Base-by-base conservation (phyloP, 64 coral and sea anemone species). In the Stichodactyla helianthus region DNA sequence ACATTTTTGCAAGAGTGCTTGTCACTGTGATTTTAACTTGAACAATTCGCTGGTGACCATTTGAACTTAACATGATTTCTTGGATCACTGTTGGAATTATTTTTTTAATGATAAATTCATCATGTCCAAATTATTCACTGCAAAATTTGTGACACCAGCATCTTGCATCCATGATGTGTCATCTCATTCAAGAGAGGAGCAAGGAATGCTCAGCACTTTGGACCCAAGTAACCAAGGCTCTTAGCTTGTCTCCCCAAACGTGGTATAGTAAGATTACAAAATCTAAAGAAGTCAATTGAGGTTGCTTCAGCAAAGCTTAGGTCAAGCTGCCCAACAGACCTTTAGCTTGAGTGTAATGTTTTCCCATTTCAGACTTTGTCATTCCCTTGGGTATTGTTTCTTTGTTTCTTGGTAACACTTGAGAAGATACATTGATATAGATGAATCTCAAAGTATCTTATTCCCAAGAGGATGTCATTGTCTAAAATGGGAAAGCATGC, bases 121-220 rank as follows among this genome's bases (percentile, higher is more conserved):
- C 22, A n/a, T 74, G 68, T 31, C 68, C 25, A 74, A 74, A 74
- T 74, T 35, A 74, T 74, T 74, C 25, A 74, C 23, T n/a, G 68
- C 68, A 61, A 61, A 82, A 53, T 79, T 82, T 55, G 71, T 83
- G 86, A 92, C 91, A 92, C 91, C 91, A 92, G 91, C 91, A 92
- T 84, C 91, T 92, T 92, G 86, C 86, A 88, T 92, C 82, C 91
- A 83, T 88, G 67, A 78, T 83, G 79, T 84, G 91, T 86, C 91
- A 88, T 85, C 82, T 84, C 91, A 88, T 67, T 92, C 90, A 92
- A 92, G 61, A 68, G 82, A 88, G 85, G 79, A 92, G 61, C 82
- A 88, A 92, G 82, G 91, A 92, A 92, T 92, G 91, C 86, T 77
- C 86, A 78, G 59, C 91, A 92, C 91, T 92, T 92, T 92, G 91